Conservation (phyloP, 2,113 vertebrate species). For the Dasyurus viverrinus region DNA sequence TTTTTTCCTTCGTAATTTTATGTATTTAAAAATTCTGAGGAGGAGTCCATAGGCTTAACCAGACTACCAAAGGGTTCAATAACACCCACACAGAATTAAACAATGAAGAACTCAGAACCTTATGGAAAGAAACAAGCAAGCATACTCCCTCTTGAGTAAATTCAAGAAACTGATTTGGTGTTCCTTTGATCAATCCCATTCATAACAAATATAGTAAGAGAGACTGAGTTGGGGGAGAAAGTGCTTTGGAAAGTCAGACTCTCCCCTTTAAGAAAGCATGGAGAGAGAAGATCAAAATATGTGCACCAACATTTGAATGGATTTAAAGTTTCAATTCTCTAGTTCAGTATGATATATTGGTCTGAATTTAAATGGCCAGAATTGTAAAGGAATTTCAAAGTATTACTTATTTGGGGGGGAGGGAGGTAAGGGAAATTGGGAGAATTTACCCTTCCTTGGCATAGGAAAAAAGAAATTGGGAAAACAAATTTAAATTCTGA, state of each 20-base stretch:
- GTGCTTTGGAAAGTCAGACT: not conserved
- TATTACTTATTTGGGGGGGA: not conserved
- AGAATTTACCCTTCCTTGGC: not conserved
- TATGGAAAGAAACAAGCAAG: too few relatives aligned
- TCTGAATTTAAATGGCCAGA: not conserved
- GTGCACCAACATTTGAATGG: not conserved
- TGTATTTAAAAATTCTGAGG: not conserved
- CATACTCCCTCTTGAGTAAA: not conserved
- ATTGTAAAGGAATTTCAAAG: not conserved
- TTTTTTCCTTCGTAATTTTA: not conserved
- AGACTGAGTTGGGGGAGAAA: not conserved
- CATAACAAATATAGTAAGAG: not conserved
- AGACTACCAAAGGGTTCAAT: too few relatives aligned
- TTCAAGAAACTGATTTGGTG: not conserved
- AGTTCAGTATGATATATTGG: not conserved
- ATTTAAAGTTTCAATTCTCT: not conserved
- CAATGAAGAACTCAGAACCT: too few relatives aligned
- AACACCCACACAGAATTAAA: too few relatives aligned
- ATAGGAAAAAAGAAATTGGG: not conserved
- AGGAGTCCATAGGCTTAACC: not conserved
- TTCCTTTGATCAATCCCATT: not conserved
- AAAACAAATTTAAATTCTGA: not conserved
- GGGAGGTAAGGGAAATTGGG: not conserved
- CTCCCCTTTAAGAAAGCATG: not conserved
- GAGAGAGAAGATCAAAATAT: not conserved